Base-by-base conservation (phyloP, 1,140 invertebrate genomes). In the Branchinecta lindahli region DNA sequence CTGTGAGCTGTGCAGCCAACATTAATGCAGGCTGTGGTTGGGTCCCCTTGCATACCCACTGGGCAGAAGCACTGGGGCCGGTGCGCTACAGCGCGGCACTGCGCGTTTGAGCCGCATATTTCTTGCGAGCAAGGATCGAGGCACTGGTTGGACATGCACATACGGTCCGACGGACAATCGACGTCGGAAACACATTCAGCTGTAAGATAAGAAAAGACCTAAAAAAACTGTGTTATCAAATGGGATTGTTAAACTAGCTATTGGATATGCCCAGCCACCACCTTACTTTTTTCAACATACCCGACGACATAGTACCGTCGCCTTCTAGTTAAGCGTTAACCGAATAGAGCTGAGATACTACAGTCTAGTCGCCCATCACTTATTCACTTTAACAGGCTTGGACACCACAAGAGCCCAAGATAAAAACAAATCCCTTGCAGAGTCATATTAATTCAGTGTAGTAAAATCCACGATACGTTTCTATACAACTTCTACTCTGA, bases 1-100 rank as follows among this genome's bases (percentile, higher is more conserved):
- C 92, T 89, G 76, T 94, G 91, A 75, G 90, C 91, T 74, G 89
- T 88, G 75, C 92, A 94, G 46, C 87, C 84, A 5, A 88, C 88
- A 9, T 86, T 85, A 47, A 93, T 86, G 76, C 91, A 93, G n/a
- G 88, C 85, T 0, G 89, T 78, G 67, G 85, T 82, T 5, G 91
- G 87, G 77, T 92, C 85, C 44, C 91, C 91, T 78, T 93, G 91
- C 7, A 88, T 91, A 46, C 91, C 91, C 10, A 83, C 75, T 52
- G 90, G 91, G 79, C 92, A 94, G 68, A 83, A 84, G 75, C 92
- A 95, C 71, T 88, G 87, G 3, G 88, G 85, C 71, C 83, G 82
- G 75, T 94, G 91, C 66, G 85, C 84, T 68, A 85, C 81, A 0
- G 85, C 86, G 47, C 83, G 79, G 75, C 92, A 95, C 70, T 88